These are phyloP conservation scores for Oedothorax gibbosus DNA, from an alignment of 1,140 invertebrate species.

Conservation along the genomic window DNA sequence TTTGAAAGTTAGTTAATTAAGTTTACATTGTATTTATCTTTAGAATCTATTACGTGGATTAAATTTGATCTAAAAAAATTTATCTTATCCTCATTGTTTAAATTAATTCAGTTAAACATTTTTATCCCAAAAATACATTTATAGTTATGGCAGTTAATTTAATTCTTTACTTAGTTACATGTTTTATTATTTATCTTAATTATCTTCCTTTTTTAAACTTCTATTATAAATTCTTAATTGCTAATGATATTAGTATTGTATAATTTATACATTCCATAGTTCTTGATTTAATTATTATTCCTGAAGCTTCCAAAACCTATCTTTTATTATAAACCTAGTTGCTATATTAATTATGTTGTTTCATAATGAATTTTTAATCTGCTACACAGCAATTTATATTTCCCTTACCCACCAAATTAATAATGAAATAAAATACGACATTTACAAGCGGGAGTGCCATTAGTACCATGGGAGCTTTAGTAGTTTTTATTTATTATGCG, in stretches of 20 bases:
- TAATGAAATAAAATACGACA: constrained; percentile 33
- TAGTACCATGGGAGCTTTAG: constrained; percentile 12
- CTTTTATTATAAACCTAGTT: constrained; percentile 5
- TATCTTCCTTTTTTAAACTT: neutral
- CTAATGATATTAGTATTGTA: constrained; percentile 23
- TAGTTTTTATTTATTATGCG: constrained; percentile 35
- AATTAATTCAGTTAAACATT: too few relatives aligned
- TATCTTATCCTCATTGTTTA: too few relatives aligned
- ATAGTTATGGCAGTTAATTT: too few relatives aligned
- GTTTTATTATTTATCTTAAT: neutral
- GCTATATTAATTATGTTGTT: constrained; percentile 45
- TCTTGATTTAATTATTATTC: constrained; percentile 6
- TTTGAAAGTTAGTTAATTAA: too few relatives aligned
- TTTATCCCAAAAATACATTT: too few relatives aligned
- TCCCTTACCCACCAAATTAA: constrained; percentile 6
- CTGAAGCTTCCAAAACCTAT: constrained; percentile 16
- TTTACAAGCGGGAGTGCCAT: constrained; percentile 11
- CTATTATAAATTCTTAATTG: constrained; percentile 34
- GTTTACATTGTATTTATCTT: too few relatives aligned
- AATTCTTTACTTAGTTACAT: too few relatives aligned
- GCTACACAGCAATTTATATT: constrained; percentile 17
- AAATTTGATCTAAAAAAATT: too few relatives aligned
- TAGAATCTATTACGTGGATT: too few relatives aligned
- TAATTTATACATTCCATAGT: constrained; percentile 3
- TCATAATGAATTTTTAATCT: constrained; percentile 49